Base-by-base conservation (phyloP, 2,888 invertebrate species). In the Bombylius major region DNA sequence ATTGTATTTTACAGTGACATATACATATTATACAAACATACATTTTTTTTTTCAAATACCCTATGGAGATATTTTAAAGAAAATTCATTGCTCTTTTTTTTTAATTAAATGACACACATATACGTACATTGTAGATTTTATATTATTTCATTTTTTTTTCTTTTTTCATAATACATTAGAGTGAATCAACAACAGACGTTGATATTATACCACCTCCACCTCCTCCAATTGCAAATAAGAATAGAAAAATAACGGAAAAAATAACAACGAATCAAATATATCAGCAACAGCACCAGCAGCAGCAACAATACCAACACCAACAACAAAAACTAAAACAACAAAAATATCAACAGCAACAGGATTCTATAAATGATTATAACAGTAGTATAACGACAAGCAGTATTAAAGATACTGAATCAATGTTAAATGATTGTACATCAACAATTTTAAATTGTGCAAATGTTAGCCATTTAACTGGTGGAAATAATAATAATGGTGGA, bases 131-230 rank as follows among this genome's bases (percentile, higher is more conserved):
- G 23, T 23, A 23, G 23, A 23, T 23, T 23, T 23, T 1, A 23
- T 23, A 23, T 23, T 23, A 23, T 23, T 23, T 3, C 23, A 12
- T 51, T 53, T 48, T 47, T n/a, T 32, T 13, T 47, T 13, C 46
- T 36, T 33, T 39, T 34, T 55, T 58, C 53, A 55, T 33, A 52
- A 42, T 55, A 33, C 63, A 64, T 32, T 63, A 72, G 71, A 68
- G 66, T 56, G 73, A 72, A 63, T 67, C 68, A 50, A 65, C 65
- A 59, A 69, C 68, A 61, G 72, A 72, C 65, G 69, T 69, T 58
- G 74, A 72, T 58, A 60, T 61, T 46, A 71, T 73, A 65, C 74
- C 73, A 59, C 72, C 73, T 50, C 70, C 73, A 59, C 72, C 72
- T 56, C 72, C 74, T 13, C 72, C 73, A 54, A 70, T 72, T 13